phyloP scores from a whole-genome alignment of 2,888 invertebrate species.

The Ecdyonurus torrentis region DNA sequence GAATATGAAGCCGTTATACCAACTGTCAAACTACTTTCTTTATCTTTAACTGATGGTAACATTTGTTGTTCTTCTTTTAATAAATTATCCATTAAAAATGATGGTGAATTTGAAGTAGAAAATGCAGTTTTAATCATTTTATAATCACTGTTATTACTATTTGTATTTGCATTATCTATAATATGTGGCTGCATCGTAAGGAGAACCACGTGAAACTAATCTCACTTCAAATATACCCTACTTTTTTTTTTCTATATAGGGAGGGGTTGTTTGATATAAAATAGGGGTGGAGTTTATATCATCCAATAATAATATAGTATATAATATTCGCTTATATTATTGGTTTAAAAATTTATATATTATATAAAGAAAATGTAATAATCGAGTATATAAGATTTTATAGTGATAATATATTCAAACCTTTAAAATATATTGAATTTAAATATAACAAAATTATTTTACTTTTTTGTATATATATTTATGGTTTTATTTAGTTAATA shows the following conservation, averaged over 20 bases:
- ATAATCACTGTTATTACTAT: too few relatives aligned
- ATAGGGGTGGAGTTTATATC: not conserved
- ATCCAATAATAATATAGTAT: not conserved
- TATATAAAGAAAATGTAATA: not conserved
- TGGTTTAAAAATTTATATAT: not conserved
- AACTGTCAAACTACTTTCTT: not conserved
- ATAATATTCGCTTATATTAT: not conserved
- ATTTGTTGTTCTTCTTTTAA: not conserved
- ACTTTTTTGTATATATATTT: too few relatives aligned
- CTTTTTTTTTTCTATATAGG: not conserved
- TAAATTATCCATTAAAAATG: not conserved
- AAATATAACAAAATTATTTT: too few relatives aligned
- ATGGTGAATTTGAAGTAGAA: not conserved
- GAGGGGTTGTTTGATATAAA: not conserved
- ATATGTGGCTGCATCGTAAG: not conserved
- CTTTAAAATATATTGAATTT: too few relatives aligned
- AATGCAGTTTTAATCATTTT: not conserved
- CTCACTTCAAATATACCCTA: not conserved
- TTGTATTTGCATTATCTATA: not conserved
- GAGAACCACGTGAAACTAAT: too few relatives aligned
- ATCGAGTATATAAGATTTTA: too few relatives aligned
- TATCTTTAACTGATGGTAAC: not conserved
- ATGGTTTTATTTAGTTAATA: too few relatives aligned
- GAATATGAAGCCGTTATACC: not conserved
- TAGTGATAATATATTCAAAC: constrained; percentile 3